Evolutionary conservation across 2,797 vertebrate species (phyloP).

Genomic region (Chanos chanos): DNA sequence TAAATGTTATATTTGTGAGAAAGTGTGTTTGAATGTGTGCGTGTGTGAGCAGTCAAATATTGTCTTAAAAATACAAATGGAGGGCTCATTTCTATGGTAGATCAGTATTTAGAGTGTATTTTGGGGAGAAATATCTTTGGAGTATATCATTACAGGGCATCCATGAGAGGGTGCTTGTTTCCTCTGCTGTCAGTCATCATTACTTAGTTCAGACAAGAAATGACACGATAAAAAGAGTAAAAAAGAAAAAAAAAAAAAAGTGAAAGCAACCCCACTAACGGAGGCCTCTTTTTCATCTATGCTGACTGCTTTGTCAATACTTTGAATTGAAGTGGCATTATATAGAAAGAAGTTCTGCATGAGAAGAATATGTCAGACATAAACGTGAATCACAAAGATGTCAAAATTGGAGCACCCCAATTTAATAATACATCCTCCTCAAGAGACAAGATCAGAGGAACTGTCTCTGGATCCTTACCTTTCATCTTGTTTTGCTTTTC

Average conservation of each 20-base stretch:
- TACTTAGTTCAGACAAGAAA: no score
- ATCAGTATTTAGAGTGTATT: constrained; percentile 18
- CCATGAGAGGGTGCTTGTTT: neutral
- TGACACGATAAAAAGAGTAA: neutral
- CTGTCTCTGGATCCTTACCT: no score
- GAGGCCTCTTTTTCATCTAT: no score
- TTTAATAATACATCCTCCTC: no score
- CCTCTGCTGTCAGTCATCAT: no score
- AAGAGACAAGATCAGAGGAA: no score
- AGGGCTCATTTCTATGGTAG: constrained; percentile 27
- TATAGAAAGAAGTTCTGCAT: neutral
- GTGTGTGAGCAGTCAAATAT: constrained; percentile 10
- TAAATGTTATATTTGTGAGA: constrained; percentile 50
- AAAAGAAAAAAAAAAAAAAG: neutral
- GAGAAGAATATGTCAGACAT: neutral
- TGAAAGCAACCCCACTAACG: no score
- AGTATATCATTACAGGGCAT: neutral
- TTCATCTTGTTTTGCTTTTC: no score
- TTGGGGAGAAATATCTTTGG: neutral
- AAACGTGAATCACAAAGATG: constrained; percentile 21
- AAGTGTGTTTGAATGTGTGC: constrained; percentile 22
- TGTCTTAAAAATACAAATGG: constrained; percentile 12
- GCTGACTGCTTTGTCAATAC: no score
- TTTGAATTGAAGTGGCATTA: neutral
- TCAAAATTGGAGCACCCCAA: constrained; percentile 26